phyloP scores from a whole-genome alignment of 2,113 vertebrate species.

The Pangasianodon hypophthalmus region DNA sequence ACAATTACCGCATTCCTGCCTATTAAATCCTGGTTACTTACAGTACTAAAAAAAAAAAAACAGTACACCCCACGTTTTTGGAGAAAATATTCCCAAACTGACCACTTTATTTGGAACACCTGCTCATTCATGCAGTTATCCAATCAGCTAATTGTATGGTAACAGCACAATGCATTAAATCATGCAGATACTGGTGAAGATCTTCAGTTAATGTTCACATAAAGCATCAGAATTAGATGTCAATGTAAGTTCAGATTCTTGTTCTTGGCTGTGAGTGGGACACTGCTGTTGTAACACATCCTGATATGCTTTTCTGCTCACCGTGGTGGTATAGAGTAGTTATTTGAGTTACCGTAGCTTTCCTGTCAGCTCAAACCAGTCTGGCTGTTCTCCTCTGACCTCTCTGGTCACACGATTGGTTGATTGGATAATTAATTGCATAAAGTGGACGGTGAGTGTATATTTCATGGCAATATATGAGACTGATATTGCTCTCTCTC shows the following conservation, averaged over 20 bases:
- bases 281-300: neutral
- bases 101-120: neutral
- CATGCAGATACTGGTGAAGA: neutral
- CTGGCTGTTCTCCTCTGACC: neutral
- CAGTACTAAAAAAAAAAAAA: neutral
- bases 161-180: neutral
- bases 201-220: neutral
- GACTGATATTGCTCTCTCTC: neutral
- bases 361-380: neutral
- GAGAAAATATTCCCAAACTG: neutral
- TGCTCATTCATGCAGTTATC: neutral
- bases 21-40: neutral
- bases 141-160: too few relatives aligned
- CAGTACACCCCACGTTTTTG: neutral
- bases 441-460: neutral
- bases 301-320: neutral
- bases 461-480: neutral
- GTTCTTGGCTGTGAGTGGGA: neutral
- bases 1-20: neutral
- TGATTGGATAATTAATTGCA: neutral
- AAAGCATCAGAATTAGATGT: neutral
- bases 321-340: neutral
- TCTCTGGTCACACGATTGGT: neutral
- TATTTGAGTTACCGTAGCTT: neutral
- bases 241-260: neutral